Evolutionary conservation across 2,113 vertebrate species (phyloP).

Genomic region (Stercorarius parasiticus): DNA sequence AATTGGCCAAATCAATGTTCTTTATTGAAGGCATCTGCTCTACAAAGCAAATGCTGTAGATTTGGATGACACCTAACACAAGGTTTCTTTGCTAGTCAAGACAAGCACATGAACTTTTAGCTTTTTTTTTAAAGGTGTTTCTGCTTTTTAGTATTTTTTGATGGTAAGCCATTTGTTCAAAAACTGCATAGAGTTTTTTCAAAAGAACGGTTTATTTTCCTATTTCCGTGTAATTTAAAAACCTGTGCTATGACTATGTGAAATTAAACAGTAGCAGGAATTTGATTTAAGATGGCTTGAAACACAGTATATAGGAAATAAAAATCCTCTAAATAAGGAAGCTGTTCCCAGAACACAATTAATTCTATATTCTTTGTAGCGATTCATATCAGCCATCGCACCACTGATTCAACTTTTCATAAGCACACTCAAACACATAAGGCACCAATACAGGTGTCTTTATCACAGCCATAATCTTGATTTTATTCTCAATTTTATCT

Average conservation of each 20-base stretch:
- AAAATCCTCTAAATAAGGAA: neutral
- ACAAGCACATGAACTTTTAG: fast-evolving
- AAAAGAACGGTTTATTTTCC: neutral
- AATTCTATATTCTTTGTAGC: neutral
- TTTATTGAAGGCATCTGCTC: neutral
- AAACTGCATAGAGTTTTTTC: neutral
- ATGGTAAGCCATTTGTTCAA: neutral
- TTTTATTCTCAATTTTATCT: neutral
- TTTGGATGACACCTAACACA: neutral
- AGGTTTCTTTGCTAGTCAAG: no score
- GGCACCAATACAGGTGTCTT: neutral
- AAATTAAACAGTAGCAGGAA: neutral
- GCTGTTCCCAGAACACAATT: neutral
- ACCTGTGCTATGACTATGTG: neutral
- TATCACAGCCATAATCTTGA: neutral
- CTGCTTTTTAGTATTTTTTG: neutral
- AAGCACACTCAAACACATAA: neutral
- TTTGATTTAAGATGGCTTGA: neutral
- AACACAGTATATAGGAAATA: neutral
- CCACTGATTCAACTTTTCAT: neutral
- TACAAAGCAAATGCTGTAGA: neutral
- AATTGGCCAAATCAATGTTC: neutral
- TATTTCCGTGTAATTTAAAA: neutral
- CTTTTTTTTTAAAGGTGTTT: neutral
- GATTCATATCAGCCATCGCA: neutral